phyloP scores from a whole-genome alignment of 1,140 invertebrate genomes.

The Lethocerus indicus region DNA sequence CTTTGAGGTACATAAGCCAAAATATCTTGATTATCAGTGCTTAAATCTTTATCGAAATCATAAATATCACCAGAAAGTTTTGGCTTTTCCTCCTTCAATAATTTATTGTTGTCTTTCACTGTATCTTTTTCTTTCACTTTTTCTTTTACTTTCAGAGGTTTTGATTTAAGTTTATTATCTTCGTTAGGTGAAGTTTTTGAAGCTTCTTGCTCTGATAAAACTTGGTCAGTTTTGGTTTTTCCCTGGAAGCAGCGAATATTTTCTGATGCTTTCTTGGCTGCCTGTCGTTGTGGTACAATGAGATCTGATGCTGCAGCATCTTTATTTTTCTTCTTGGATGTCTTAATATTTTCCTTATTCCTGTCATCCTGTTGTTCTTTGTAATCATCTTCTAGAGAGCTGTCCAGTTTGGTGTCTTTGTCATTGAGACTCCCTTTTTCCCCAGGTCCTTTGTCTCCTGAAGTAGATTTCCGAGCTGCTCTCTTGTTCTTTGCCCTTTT shows the following conservation, averaged over 20 bases:
- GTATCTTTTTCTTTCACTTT: conserved; percentile 16
- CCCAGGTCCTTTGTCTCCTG: conserved; percentile 7
- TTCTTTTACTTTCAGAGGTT: conserved; percentile 23
- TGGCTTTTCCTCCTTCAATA: conserved; percentile 14
- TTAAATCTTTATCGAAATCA: conserved; percentile 40
- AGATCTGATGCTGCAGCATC: conserved; percentile 44
- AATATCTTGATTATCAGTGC: conserved; percentile 44
- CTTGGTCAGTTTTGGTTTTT: conserved; percentile 14
- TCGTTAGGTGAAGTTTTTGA: conserved; percentile 23
- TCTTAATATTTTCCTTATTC: conserved; percentile 37
- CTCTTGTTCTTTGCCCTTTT: conserved; percentile 20
- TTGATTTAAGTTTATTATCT: conserved; percentile 18
- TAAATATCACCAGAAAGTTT: conserved; percentile 28
- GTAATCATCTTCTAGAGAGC: conserved; percentile 21
- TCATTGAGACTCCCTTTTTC: conserved; percentile 23
- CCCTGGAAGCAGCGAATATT: conserved; percentile 41
- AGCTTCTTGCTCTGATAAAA: conserved; percentile 16
- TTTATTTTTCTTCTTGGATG: conserved; percentile 35
- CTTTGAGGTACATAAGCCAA: conserved; percentile 73
- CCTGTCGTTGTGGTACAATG: conserved; percentile 79
- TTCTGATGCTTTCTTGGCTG: conserved; percentile 78
- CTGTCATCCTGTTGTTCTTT: too few species aligned
- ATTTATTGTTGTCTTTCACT: conserved; percentile 12
- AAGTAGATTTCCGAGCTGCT: conserved; percentile 8
- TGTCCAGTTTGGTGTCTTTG: conserved; percentile 27